Conservation (phyloP, 2,888 invertebrate species). For the Electrophaes corylata region DNA sequence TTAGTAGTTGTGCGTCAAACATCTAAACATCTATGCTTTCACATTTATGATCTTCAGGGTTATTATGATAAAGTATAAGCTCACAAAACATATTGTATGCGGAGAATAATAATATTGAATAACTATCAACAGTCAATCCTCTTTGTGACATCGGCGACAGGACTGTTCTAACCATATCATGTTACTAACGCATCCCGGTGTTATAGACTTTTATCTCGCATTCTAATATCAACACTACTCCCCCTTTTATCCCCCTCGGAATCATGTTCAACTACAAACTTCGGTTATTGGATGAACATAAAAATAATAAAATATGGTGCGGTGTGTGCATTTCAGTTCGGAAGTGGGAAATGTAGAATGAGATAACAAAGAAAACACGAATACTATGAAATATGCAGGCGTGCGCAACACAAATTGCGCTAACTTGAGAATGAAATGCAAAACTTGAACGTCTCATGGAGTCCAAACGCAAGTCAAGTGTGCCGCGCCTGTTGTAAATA, state of each 20-base stretch:
- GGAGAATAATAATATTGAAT: neutral
- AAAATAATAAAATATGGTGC: constrained; percentile 22
- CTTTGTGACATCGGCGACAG: neutral
- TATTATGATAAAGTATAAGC: neutral
- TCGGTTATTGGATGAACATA: constrained; percentile 24
- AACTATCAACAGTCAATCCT: neutral
- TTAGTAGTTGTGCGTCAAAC: no score
- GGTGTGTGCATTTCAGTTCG: constrained; percentile 28
- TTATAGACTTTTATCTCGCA: constrained; percentile 1
- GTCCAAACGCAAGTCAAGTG: constrained; percentile 71
- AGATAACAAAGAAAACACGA: constrained; percentile 54
- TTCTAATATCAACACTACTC: constrained; percentile 14
- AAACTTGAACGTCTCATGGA: constrained; percentile 63
- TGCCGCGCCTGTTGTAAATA: constrained; percentile 59
- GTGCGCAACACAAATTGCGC: constrained; percentile 71
- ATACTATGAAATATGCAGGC: constrained; percentile 64
- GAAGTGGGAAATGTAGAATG: constrained; percentile 51
- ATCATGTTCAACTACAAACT: constrained; percentile 18
- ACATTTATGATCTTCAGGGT: no score
- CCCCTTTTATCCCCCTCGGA: neutral
- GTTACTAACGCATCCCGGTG: constrained; percentile 7
- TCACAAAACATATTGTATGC: neutral
- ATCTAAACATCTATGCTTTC: no score
- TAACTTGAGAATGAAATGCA: constrained; percentile 72
- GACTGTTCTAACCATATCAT: constrained; percentile 2